Evolutionary conservation across 2,888 invertebrate genomes (phyloP), one percentile per base, ranked within the genome.

Genomic region (Rhopalosiphum nymphaeae): DNA sequence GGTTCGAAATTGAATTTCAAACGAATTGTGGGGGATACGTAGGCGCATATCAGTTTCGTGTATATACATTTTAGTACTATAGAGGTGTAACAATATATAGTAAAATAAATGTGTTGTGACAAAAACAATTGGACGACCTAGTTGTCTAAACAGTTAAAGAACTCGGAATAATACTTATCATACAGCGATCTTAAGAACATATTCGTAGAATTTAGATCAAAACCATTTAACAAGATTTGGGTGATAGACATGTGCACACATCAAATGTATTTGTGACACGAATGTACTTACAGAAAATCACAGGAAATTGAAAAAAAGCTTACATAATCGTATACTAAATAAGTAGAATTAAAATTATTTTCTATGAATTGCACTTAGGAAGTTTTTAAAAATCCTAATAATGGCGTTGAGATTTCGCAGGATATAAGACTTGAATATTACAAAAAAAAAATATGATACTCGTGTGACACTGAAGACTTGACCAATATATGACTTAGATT

Each of bases 391-490:
- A 67, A n/a, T 16, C 16, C 5, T n/a, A 16, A 1, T 16, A n/a
- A 5, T n/a, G 16, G n/a, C 16, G 4, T n/a, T 3, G 16, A 13
- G 13, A n/a, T 1, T 4, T 1, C n/a, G 16, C 11, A 36, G 21
- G 9, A 36, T 2, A 36, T 9, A 3, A 78, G 2, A 78, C 2
- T 4, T 9, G 2, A 3, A 16, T 53, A n/a, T 13, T n/a, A 67
- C 1, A n/a, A 36, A 78, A 78, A 78, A 36, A 78, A 36, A 36
- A 36, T 36, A 36, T 0, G 0, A 36, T 78, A 36, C 0, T 36
- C 2, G 36, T 78, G 21, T 36, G 78, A 36, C 21, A 36, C 36
- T 78, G 0, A 36, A 1, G 36, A 78, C 78, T 36, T 78, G 78
- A 5, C 2, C 36, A 78, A 21, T 36, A 78, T 78, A 13, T 1